These are phyloP conservation scores for Diplodus sargus DNA, from an alignment of 2,797 vertebrate genomes.

Conservation along the genomic window DNA sequence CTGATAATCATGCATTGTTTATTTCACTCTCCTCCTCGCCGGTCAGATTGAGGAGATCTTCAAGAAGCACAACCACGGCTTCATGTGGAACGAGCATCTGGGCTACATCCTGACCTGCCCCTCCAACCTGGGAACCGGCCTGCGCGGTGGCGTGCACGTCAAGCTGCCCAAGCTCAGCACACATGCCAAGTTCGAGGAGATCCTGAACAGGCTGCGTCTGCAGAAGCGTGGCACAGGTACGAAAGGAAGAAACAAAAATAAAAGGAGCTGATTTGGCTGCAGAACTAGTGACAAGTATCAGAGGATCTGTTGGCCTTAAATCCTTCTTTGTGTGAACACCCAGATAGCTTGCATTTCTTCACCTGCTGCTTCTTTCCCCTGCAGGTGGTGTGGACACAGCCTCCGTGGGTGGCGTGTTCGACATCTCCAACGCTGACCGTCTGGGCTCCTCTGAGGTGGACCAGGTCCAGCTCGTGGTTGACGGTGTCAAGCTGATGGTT, in stretches of 20 bases:
- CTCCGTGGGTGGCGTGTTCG: conserved; percentile 93
- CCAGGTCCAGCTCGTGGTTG: conserved; percentile 97
- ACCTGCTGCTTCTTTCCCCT: neutral
- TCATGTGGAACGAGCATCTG: conserved; percentile 98
- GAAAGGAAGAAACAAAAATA: neutral
- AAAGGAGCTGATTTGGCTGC: neutral
- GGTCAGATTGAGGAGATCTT: conserved; percentile 94
- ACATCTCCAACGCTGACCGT: conserved; percentile 97
- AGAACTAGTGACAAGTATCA: neutral
- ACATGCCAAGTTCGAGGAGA: conserved; percentile 92
- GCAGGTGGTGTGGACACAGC: conserved; percentile 96
- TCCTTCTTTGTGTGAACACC: too few relatives aligned
- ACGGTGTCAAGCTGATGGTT: conserved; percentile 97
- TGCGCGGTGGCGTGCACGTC: conserved; percentile 95
- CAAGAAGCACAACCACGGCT: conserved; percentile 92
- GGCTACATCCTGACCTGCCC: conserved; percentile 98
- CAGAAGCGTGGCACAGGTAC: conserved; percentile 98
- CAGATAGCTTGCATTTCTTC: too few relatives aligned
- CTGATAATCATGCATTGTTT: neutral
- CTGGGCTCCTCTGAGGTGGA: conserved; percentile 95
- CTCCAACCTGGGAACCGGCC: conserved; percentile 96
- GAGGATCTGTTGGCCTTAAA: neutral
- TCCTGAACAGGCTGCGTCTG: conserved; percentile 93
- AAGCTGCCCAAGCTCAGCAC: conserved; percentile 95
- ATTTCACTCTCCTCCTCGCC: neutral